Conservation (phyloP, 1,140 invertebrate genomes). For the Lasaia peninsularis region DNA sequence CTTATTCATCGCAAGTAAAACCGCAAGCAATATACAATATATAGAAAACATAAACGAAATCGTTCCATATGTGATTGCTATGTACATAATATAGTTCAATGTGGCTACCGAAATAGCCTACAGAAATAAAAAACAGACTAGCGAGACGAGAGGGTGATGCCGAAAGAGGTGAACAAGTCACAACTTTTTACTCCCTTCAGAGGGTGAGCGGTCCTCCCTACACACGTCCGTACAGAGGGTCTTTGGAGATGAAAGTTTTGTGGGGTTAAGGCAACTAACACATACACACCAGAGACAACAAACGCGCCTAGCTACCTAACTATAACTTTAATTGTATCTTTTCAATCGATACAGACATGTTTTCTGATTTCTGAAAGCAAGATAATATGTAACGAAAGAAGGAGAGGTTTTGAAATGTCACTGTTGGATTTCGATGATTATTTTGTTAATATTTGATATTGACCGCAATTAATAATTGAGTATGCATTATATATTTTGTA, state of each 20-base stretch:
- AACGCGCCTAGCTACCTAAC: constrained; percentile 68
- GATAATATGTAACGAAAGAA: neutral
- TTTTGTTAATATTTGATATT: no score
- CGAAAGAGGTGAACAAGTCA: constrained; percentile 75
- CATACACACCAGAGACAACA: constrained; percentile 65
- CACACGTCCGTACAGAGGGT: constrained; percentile 39
- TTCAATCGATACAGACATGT: constrained; percentile 64
- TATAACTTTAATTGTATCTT: constrained; percentile 76
- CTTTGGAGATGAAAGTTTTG: constrained; percentile 75
- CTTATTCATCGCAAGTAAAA: no score
- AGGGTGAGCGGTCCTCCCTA: constrained; percentile 48
- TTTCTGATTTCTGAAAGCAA: neutral
- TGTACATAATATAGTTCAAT: constrained; percentile 7
- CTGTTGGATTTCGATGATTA: no score
- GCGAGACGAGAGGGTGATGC: constrained; percentile 55
- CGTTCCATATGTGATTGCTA: no score
- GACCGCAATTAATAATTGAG: no score
- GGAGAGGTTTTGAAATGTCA: neutral
- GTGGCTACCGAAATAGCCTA: constrained; percentile 10
- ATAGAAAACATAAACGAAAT: no score
- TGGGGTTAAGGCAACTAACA: constrained; percentile 68
- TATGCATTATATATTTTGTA: no score
- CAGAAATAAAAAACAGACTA: constrained; percentile 29
- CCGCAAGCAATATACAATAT: no score
- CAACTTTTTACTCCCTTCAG: constrained; percentile 71